phyloP scores from a whole-genome alignment of 1,140 invertebrate genomes.

The Bombus superbus region DNA sequence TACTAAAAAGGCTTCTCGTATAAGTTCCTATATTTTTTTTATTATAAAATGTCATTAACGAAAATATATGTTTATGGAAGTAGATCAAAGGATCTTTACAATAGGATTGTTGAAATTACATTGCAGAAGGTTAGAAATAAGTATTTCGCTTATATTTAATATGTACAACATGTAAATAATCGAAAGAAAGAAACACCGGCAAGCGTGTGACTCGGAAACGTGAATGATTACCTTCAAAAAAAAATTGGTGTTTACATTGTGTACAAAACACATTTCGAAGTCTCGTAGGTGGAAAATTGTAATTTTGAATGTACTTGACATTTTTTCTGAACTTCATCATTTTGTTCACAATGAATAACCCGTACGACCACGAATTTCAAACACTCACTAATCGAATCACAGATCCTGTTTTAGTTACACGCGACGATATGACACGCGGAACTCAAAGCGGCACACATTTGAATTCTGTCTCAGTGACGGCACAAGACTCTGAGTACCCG shows the following conservation, averaged over 20 bases:
- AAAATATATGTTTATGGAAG: not conserved
- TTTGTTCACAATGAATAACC: not conserved
- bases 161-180: not conserved
- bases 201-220: not conserved
- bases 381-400: not conserved
- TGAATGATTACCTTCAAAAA: constrained; percentile 63
- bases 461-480: constrained; percentile 22
- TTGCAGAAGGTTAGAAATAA: not conserved
- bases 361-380: not conserved
- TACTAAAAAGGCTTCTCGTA: not conserved
- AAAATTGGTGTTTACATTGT: constrained; percentile 65
- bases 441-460: not conserved
- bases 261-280: constrained; percentile 59
- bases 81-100: not conserved
- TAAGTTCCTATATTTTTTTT: not conserved
- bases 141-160: not conserved
- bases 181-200: constrained; percentile 29
- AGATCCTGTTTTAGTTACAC: not conserved
- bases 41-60: not conserved
- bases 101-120: not conserved
- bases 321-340: not conserved
- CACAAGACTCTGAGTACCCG: not conserved
- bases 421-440: not conserved
- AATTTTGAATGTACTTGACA: not conserved
- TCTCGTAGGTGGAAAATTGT: constrained; percentile 46